These are phyloP conservation scores for Melanocharis versteri DNA, from an alignment of 2,113 vertebrate species.

Conservation along the genomic window DNA sequence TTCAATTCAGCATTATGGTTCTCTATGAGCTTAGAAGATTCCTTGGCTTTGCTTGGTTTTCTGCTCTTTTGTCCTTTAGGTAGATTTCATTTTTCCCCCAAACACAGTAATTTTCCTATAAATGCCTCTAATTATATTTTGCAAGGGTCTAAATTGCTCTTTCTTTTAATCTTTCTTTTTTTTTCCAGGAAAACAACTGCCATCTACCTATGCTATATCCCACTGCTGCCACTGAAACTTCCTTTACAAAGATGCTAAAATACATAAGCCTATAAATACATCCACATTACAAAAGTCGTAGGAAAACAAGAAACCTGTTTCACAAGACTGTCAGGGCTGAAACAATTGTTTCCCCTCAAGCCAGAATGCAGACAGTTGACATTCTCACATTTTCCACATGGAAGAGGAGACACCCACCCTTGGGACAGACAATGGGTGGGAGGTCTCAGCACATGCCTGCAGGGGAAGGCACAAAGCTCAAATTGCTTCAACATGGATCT, in stretches of 20 bases:
- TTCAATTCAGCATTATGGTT: background rate
- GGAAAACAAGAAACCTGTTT: conserved; percentile 29
- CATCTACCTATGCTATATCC: background rate
- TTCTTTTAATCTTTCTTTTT: background rate
- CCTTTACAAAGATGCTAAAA: background rate
- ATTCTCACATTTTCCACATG: background rate
- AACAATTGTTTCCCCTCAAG: background rate
- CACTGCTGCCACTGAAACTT: background rate
- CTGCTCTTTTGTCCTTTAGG: background rate
- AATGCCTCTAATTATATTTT: conserved; percentile 21
- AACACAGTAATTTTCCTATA: background rate
- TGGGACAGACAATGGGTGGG: background rate
- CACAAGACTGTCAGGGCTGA: background rate
- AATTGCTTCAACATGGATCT: background rate
- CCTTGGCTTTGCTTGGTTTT: background rate
- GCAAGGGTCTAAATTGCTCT: background rate
- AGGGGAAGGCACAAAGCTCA: background rate
- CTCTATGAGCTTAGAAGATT: background rate
- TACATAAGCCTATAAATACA: background rate
- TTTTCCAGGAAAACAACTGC: background rate
- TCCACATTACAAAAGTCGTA: background rate
- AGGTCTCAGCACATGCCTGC: background rate
- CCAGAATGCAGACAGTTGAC: conserved; percentile 3
- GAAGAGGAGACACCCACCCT: background rate
- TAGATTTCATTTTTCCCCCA: background rate